Conservation (phyloP, 2,888 invertebrate species). For the Apotomis betuletana region DNA sequence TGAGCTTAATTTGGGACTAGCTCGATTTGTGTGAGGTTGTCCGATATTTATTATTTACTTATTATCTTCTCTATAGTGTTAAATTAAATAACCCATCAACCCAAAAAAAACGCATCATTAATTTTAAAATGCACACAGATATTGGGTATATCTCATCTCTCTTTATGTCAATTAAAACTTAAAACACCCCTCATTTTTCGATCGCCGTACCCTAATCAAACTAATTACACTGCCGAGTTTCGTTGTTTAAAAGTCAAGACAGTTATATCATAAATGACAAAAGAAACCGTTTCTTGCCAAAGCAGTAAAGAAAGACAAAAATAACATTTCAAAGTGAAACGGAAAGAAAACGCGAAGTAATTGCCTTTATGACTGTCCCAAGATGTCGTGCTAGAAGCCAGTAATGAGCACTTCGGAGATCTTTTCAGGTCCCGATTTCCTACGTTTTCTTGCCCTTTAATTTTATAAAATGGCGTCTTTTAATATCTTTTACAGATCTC, state of each 20-base stretch:
- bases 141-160: too few species aligned
- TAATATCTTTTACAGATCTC: constrained; percentile 49
- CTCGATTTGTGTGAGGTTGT: too few species aligned
- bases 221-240: not conserved
- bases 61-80: too few species aligned
- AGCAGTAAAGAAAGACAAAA: constrained; percentile 32
- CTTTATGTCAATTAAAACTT: too few species aligned
- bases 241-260: not conserved
- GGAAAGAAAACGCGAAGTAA: constrained; percentile 57
- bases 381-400: constrained; percentile 56
- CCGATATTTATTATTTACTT: too few species aligned
- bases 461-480: constrained; percentile 50
- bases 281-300: constrained; percentile 26
- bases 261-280: constrained; percentile 7
- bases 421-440: constrained; percentile 56
- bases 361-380: constrained; percentile 61
- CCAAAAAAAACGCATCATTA: too few species aligned
- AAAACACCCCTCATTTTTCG: too few species aligned
- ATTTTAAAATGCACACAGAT: too few species aligned
- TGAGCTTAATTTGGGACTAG: too few species aligned
- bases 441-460: constrained; percentile 52
- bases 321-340: constrained; percentile 44
- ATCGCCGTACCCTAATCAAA: too few species aligned
- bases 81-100: too few species aligned
- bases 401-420: constrained; percentile 64